Percentiles rank a stretch among this genome's conserved stretches.
These are phyloP conservation scores for Pantherophis vulpinus DNA, from an alignment of 2,797 vertebrate species.

Conservation along the genomic window DNA sequence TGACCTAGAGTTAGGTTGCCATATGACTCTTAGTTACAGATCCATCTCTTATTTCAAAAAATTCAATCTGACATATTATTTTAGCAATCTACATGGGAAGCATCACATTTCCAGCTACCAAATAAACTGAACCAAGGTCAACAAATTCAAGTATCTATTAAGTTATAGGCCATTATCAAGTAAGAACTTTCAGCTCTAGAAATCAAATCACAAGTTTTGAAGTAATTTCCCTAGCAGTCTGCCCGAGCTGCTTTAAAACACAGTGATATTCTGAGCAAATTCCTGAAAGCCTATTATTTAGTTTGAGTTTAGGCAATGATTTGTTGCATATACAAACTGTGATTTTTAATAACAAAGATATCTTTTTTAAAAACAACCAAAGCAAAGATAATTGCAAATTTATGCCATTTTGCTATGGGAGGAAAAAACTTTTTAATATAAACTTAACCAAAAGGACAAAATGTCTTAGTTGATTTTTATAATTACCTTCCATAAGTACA, in stretches of 20 bases:
- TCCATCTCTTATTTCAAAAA: neutral
- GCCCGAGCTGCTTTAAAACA: constrained; percentile 1
- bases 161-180: neutral
- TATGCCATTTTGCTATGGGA: neutral
- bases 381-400: constrained; percentile 1
- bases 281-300: neutral
- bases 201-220: constrained; percentile 15
- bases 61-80: neutral
- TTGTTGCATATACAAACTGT: neutral
- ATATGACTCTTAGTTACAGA: neutral
- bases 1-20: neutral
- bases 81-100: neutral
- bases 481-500: neutral
- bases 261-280: neutral
- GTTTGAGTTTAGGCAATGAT: neutral
- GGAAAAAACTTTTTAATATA: neutral
- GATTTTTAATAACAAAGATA: constrained; percentile 5
- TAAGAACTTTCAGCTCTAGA: constrained; percentile 1
- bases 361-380: neutral
- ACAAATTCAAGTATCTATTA: neutral
- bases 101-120: neutral
- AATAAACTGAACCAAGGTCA: constrained; percentile 17
- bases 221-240: constrained; percentile 22
- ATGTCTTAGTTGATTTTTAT: neutral
- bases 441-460: neutral